Conservation (phyloP, 2,113 vertebrate species). For the Charadrius vociferus region DNA sequence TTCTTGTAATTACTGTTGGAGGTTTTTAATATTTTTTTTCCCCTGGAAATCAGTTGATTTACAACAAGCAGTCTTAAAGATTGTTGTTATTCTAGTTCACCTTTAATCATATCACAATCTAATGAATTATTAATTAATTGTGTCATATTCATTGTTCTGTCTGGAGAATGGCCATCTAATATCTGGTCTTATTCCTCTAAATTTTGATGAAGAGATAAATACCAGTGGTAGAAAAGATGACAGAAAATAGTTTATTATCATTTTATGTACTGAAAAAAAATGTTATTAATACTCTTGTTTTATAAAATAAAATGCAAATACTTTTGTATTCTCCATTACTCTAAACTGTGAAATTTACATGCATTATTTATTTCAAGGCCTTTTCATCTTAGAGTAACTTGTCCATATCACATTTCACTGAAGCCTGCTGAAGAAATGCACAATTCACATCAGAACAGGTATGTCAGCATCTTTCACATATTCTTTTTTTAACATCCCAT, state of each 20-base stretch:
- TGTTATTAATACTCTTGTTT: neutral
- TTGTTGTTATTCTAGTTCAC: neutral
- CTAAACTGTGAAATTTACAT: neutral
- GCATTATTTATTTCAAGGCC: neutral
- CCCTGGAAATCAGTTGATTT: neutral
- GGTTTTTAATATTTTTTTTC: neutral
- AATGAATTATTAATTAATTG: conserved; percentile 29
- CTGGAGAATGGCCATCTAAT: neutral
- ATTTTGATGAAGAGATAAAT: neutral
- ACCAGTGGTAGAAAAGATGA: neutral
- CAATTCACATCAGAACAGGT: neutral
- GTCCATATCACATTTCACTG: neutral
- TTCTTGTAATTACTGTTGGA: neutral
- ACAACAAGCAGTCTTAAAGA: neutral
- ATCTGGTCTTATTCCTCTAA: neutral
- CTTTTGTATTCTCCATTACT: neutral
- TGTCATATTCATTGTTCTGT: neutral
- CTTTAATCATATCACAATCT: neutral
- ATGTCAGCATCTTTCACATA: neutral
- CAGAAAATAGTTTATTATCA: neutral
- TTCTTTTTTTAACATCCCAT: neutral
- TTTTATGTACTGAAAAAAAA: neutral
- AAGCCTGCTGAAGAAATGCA: neutral
- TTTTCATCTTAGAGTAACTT: neutral
- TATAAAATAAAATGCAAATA: neutral